These are phyloP conservation scores for Squalus acanthias DNA, from an alignment of 2,797 vertebrate species.

Conservation along the genomic window DNA sequence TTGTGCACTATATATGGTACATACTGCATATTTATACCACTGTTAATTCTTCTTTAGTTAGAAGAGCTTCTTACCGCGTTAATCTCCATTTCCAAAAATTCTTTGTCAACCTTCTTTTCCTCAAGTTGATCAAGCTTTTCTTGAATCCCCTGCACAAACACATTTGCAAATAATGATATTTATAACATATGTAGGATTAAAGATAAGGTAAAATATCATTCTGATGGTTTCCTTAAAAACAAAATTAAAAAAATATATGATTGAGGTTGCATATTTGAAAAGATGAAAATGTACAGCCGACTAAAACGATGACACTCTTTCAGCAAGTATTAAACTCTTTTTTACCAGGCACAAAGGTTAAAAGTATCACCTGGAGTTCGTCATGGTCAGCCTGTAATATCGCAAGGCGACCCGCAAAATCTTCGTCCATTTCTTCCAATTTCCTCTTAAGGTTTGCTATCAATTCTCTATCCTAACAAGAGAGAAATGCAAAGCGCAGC, in stretches of 20 bases:
- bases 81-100: constrained; percentile 44
- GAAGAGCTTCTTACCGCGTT: constrained; percentile 43
- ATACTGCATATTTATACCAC: background rate
- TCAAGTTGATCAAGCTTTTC: constrained; percentile 44
- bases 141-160: constrained; percentile 43
- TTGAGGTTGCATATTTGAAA: background rate
- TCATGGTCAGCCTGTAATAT: background rate
- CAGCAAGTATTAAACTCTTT: no score
- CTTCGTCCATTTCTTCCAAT: constrained; percentile 35
- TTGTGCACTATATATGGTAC: background rate
- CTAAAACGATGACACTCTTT: background rate
- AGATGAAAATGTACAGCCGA: background rate
- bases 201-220: background rate
- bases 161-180: background rate
- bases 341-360: background rate
- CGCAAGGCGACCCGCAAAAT: background rate
- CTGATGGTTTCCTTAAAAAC: background rate
- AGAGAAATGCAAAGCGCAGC: background rate
- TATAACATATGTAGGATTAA: background rate
- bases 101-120: constrained; percentile 46
- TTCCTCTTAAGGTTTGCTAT: constrained; percentile 3
- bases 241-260: background rate
- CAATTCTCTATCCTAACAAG: constrained; percentile 20
- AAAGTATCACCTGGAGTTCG: constrained; percentile 13
- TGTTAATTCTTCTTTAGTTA: background rate